phyloP scores from a whole-genome alignment of 2,888 invertebrate genomes.

The Mesochorus sp. region DNA sequence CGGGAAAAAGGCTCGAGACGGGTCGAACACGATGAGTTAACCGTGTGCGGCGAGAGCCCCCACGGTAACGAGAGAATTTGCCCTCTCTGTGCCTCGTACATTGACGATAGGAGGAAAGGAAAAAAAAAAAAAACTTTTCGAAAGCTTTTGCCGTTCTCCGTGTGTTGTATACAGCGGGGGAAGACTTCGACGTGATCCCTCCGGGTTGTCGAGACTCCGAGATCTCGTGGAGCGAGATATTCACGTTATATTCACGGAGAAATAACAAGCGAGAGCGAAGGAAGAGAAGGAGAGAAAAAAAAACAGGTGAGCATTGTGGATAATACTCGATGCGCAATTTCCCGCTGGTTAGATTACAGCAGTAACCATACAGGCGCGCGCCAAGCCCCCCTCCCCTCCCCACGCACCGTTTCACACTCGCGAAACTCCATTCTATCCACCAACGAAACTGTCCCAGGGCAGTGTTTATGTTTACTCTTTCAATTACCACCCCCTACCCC shows the following conservation, averaged over 20 bases:
- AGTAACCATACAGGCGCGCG: slow-evolving; percentile 17
- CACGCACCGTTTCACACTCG: neutral
- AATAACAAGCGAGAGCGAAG: neutral
- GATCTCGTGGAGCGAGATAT: too few relatives aligned
- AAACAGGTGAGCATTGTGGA: slow-evolving; percentile 37
- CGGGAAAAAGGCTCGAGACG: slow-evolving; percentile 68
- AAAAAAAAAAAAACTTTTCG: too few relatives aligned
- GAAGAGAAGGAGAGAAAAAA: slow-evolving; percentile 6
- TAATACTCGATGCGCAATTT: slow-evolving; percentile 42
- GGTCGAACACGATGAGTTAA: slow-evolving; percentile 76
- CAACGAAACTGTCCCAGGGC: slow-evolving; percentile 52
- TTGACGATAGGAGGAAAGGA: slow-evolving; percentile 1
- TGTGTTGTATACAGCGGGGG: too few relatives aligned
- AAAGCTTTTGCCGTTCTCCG: neutral
- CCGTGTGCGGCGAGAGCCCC: slow-evolving; percentile 74
- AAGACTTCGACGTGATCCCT: too few relatives aligned
- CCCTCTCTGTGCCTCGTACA: slow-evolving; percentile 19
- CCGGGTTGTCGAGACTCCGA: too few relatives aligned
- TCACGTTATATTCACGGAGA: neutral
- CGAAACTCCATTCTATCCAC: slow-evolving; percentile 9
- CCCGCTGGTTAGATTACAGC: slow-evolving; percentile 40
- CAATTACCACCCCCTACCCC: slow-evolving; percentile 72
- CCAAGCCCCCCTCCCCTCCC: slow-evolving; percentile 7
- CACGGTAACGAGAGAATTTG: slow-evolving; percentile 59
- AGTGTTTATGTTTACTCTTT: slow-evolving; percentile 80